Evolutionary conservation across 2,888 invertebrate genomes (phyloP).

Genomic region (Aphodius granarius): DNA sequence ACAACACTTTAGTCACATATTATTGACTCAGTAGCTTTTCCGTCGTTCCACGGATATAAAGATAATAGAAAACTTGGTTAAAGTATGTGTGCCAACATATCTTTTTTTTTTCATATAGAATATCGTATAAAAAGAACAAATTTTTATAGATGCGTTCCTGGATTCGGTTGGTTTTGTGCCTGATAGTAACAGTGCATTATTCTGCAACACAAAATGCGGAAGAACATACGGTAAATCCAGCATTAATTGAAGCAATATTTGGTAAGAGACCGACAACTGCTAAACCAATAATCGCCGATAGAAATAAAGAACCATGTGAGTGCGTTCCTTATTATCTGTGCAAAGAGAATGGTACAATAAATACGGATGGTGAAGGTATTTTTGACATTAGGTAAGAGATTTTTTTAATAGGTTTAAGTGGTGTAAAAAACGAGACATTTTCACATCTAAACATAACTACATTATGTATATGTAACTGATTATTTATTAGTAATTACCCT

Average conservation of each 20-base stretch:
- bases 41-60: too few species aligned
- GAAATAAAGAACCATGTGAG: constrained; percentile 54
- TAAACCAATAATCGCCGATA: background rate
- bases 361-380: constrained; percentile 69
- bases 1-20: too few species aligned
- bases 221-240: background rate
- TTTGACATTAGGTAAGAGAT: constrained; percentile 74
- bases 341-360: constrained; percentile 62
- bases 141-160: background rate
- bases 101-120: too few species aligned
- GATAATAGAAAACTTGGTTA: too few species aligned
- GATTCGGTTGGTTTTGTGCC: background rate
- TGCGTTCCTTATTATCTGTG: constrained; percentile 83
- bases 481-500: too few species aligned
- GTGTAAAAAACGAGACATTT: too few species aligned
- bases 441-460: too few species aligned
- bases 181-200: background rate
- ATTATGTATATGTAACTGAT: too few species aligned
- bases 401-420: background rate
- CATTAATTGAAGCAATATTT: background rate
- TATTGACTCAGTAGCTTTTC: too few species aligned
- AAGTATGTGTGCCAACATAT: too few species aligned
- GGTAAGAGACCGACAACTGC: background rate
- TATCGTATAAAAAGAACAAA: too few species aligned
- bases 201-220: background rate